These are phyloP conservation scores for Thunnus thynnus DNA, from an alignment of 2,113 vertebrate species.

Conservation along the genomic window DNA sequence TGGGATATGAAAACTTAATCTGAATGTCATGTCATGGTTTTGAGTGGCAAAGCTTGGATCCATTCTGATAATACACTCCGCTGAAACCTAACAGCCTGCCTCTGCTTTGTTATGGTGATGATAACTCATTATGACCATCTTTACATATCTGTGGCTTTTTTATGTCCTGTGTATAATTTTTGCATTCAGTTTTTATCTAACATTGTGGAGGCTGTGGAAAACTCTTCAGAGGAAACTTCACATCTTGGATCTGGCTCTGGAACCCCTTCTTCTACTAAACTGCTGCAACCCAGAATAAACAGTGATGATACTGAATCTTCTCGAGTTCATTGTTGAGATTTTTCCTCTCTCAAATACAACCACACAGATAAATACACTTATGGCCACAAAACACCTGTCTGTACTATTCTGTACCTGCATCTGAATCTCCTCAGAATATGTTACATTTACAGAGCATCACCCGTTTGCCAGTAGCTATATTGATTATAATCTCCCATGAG, in stretches of 20 bases:
- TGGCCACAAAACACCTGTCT: not conserved
- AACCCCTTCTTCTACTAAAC: not conserved
- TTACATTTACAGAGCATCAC: slow-evolving; percentile 1
- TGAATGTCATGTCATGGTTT: slow-evolving; percentile 26
- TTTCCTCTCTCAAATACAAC: not conserved
- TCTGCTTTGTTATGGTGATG: slow-evolving; percentile 34
- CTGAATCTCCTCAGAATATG: not conserved
- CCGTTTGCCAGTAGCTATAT: slow-evolving; percentile 12
- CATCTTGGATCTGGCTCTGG: not conserved
- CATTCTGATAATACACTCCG: slow-evolving; percentile 21
- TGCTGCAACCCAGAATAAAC: not conserved
- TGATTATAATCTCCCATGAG: not conserved
- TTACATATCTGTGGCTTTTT: slow-evolving; percentile 29
- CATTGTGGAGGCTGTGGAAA: not conserved
- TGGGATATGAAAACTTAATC: slow-evolving; percentile 37
- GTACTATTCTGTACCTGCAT: not conserved
- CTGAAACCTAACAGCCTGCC: slow-evolving; percentile 8
- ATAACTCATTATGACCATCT: slow-evolving; percentile 27
- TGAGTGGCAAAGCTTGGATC: slow-evolving; percentile 33
- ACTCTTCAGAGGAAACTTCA: not conserved
- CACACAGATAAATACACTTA: not conserved
- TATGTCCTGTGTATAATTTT: not conserved
- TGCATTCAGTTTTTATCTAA: not conserved
- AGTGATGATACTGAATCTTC: not conserved
- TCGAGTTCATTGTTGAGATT: not conserved